A percentile compares a stretch with the other conserved stretches of the same genome.
Evolutionary conservation across 2,113 vertebrate species (phyloP).

Genomic region (Lepus americanus): DNA sequence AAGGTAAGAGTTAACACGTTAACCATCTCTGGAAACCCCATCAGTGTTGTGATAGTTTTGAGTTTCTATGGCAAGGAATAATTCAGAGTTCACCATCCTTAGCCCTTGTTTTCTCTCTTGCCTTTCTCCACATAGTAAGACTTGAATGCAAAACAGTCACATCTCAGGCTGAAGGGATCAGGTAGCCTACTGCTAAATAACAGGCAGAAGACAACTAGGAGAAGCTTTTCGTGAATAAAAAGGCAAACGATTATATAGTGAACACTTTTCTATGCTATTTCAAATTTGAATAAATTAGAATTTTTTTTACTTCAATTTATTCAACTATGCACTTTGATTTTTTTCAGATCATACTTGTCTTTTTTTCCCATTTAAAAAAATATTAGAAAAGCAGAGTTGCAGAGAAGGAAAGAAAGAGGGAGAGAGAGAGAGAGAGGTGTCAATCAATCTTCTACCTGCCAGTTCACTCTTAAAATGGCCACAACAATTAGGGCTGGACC

Average conservation of each 20-base stretch:
- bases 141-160: not conserved
- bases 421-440: too few relatives aligned
- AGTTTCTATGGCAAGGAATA: not conserved
- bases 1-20: not conserved
- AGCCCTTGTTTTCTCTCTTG: not conserved
- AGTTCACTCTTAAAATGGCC: too few relatives aligned
- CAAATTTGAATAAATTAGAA: not conserved
- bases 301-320: not conserved
- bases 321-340: not conserved
- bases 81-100: fast-evolving
- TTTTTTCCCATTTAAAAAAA: too few relatives aligned
- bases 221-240: not conserved
- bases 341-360: not conserved
- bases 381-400: too few relatives aligned
- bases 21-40: not conserved
- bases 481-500: too few relatives aligned
- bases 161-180: not conserved
- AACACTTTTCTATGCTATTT: not conserved
- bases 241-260: not conserved
- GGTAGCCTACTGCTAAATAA: not conserved
- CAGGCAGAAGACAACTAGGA: not conserved
- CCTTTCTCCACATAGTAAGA: not conserved
- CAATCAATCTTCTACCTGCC: too few relatives aligned
- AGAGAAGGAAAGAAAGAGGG: too few relatives aligned
- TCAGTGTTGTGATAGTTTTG: not conserved